Base-by-base conservation (phyloP, 2,797 vertebrate genomes). In the Notamacropus eugenii region DNA sequence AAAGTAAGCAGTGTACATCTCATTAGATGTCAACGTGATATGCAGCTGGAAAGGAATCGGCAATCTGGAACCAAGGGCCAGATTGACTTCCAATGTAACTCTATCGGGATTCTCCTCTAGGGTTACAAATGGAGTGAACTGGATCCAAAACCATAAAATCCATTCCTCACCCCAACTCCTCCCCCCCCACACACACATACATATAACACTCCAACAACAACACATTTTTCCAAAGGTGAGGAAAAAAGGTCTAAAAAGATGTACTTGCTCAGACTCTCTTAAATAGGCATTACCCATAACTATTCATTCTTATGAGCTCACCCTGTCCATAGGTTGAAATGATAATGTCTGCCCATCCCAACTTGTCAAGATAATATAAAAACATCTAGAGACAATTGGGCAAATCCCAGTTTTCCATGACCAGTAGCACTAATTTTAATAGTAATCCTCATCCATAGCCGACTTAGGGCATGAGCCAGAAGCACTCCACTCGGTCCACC, bases 351-450 rank as follows among this genome's bases (percentile, higher is more conserved):
- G 54, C 59, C 56, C 55, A 95, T 93, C 67, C 14, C 90, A 96
- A 54, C 12, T 56, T 52, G 58, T 91, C 28, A 54, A 94, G 57
- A 31, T 22, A 91, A 94, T 92, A 55, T 5, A 92, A 91, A 58
- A 97, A 96, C 62, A 46, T 28, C 13, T 27, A 19, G 56, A 92
- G 5, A 11, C 90, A 24, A 1, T 0, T 95, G 90, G 74, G 90
- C 95, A 98, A 95, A 92, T 54, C 90, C 95, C 90, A 92, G 93
- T 56, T 96, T 92, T 93, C 14, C 92, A 97, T 95, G 1, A 62
- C 8, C 56, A 92, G 29, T 90, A 97, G 93, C 19, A 12, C 46
- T 93, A 96, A 94, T 97, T 97, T 97, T 94, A 96, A 94, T 97
- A 94, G 67, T 92, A 97, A 98, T 97, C 90, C 93, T 90, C 87